Evolutionary conservation across 2,888 invertebrate genomes (phyloP).

Genomic region (Noctuana brunneofusca): DNA sequence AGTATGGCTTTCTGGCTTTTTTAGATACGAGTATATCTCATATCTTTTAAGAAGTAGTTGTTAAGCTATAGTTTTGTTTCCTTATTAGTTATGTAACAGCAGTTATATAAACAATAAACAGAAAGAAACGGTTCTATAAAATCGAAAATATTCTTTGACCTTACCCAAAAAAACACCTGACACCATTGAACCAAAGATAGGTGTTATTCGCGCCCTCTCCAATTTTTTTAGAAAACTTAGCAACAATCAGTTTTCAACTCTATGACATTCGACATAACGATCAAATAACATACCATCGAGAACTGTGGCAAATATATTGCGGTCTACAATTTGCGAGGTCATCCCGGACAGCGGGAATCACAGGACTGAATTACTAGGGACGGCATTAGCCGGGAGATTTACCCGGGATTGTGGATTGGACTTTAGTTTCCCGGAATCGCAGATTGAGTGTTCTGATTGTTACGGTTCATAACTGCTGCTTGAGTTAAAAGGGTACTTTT

Average conservation of each 20-base stretch:
- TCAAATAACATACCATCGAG: neutral
- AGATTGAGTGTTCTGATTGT: constrained; percentile 34
- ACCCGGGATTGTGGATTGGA: constrained; percentile 36
- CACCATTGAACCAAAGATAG: neutral
- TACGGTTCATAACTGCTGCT: neutral
- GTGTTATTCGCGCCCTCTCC: constrained; percentile 5
- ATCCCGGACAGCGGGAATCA: constrained; percentile 47
- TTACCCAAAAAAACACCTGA: constrained; percentile 9
- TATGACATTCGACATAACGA: neutral
- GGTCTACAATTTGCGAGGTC: constrained; percentile 49
- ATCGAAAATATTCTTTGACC: neutral
- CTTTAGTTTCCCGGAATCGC: constrained; percentile 13
- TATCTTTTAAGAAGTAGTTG: too few species aligned
- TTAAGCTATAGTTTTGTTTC: too few species aligned
- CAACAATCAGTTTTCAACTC: neutral
- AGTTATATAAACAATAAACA: too few species aligned
- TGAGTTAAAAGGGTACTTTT: neutral
- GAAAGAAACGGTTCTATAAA: neutral
- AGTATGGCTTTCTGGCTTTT: too few species aligned
- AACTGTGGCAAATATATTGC: constrained; percentile 42
- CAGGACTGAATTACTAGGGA: constrained; percentile 46
- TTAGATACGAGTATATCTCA: too few species aligned
- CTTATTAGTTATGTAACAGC: too few species aligned
- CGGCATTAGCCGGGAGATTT: constrained; percentile 42
- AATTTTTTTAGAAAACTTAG: neutral